phyloP scores from a whole-genome alignment of 1,140 invertebrate genomes.

The Bombus confusus region DNA sequence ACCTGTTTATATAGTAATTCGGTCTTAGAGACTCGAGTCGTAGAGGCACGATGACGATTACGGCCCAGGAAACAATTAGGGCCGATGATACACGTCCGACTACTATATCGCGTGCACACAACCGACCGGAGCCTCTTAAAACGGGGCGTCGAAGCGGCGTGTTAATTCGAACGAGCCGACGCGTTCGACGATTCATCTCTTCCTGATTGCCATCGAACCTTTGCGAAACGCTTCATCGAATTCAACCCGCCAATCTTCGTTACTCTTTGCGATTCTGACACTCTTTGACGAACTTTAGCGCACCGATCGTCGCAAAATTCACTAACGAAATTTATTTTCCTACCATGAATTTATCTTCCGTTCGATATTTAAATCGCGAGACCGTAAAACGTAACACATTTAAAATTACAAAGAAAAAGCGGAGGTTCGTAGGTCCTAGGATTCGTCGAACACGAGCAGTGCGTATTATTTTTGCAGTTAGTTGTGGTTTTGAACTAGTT shows the following conservation, averaged over 20 bases:
- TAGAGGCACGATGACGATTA: not conserved
- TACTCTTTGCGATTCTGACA: not conserved
- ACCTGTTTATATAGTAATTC: not conserved
- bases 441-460: too few species aligned
- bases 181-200: not conserved
- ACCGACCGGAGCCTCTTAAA: not conserved
- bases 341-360: too few species aligned
- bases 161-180: conserved; percentile 1
- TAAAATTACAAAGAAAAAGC: too few species aligned
- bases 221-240: not conserved
- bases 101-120: conserved; percentile 6
- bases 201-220: not conserved
- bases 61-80: conserved; percentile 9
- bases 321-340: not conserved
- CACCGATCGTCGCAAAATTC: not conserved
- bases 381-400: too few species aligned
- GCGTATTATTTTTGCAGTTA: too few species aligned
- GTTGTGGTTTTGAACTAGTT: too few species aligned
- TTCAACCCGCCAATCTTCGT: not conserved
- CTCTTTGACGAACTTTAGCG: not conserved
- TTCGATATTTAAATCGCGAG: too few species aligned
- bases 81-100: conserved; percentile 32
- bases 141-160: not conserved
- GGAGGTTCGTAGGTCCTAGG: too few species aligned
- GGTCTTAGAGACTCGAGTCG: not conserved